A percentile compares a stretch with the other conserved stretches of the same genome.
Conservation (phyloP, 1,140 invertebrate genomes). For the Drosophila subpulchrella region DNA sequence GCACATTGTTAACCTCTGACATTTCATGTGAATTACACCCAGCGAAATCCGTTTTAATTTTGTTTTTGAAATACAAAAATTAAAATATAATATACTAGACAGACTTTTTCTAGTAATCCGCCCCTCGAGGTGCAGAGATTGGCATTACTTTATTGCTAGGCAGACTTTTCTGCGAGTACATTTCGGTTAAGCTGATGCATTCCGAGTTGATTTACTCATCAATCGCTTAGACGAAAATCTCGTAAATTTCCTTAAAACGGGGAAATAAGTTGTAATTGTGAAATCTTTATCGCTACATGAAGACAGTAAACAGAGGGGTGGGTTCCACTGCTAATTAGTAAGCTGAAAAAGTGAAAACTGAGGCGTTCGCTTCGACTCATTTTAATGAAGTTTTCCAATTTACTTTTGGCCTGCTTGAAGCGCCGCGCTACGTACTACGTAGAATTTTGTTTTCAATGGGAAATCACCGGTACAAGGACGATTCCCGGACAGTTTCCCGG, state of each 20-base stretch:
- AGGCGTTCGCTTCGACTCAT: slow-evolving; percentile 20
- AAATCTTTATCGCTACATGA: slow-evolving; percentile 37
- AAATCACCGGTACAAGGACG: slow-evolving; percentile 21
- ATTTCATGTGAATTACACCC: slow-evolving; percentile 33
- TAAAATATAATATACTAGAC: not conserved
- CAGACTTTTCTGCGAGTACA: slow-evolving; percentile 20
- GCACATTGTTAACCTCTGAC: slow-evolving; percentile 26
- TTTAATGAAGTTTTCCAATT: slow-evolving; percentile 49
- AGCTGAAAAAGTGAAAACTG: slow-evolving; percentile 19
- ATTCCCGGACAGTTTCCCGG: not conserved
- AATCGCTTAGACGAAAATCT: slow-evolving; percentile 28
- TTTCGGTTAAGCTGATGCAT: slow-evolving; percentile 15
- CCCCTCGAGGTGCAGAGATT: not conserved
- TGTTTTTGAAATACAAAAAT: slow-evolving; percentile 1
- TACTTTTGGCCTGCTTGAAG: slow-evolving; percentile 7
- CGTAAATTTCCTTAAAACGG: slow-evolving; percentile 40
- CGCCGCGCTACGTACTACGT: not conserved
- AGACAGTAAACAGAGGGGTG: slow-evolving; percentile 16
- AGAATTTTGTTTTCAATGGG: slow-evolving; percentile 25
- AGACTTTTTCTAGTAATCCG: not conserved
- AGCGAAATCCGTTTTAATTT: not conserved
- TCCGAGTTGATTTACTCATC: slow-evolving; percentile 43
- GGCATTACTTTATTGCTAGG: not conserved
- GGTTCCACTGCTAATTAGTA: slow-evolving; percentile 27
- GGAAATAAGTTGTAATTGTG: slow-evolving; percentile 47